Base-by-base conservation (phyloP, 2,113 vertebrate species). In the Monopterus albus region DNA sequence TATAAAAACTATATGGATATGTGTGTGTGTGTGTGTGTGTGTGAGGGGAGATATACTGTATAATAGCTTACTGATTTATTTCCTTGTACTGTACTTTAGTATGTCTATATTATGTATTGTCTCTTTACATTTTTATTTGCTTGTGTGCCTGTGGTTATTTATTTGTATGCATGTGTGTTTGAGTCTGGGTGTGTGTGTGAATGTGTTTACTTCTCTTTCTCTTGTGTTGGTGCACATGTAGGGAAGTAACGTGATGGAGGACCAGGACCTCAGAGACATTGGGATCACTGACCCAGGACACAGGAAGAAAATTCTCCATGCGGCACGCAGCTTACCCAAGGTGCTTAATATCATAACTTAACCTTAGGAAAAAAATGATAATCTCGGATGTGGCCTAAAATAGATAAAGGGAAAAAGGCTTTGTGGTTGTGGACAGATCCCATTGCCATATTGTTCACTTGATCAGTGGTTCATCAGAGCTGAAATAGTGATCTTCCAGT, bases 191-290 rank as follows among this genome's bases (percentile, higher is more conserved):
- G 60, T 70, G 72, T 70, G 72, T 73, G 83, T 83, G 81, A 71
- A 77, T 85, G 77, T 73, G 74, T 87, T 79, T 82, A 73, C 77
- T 55, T 29, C 58, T 35, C 35, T 46, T 81, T 84, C 8, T 53
- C 31, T 84, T 72, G 50, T 76, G 39, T 85, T 57, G 89, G 21
- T 85, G 64, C 64, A 53, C 47, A 50, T 42, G 2, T 86, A 99
- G 98, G 96, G 96, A 68, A 92, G 94, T 88, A 98, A 98, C 68
- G 96, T 98, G 87, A 97, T 99, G 97, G 98, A 99, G 79, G 98
- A 99, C 77, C 95, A 96, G 72, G 97, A 99, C 87, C 95, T 99
- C 50, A 91, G 95, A 85, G 98, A 99, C 68, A 95, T 99, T 0
- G 98, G 98, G 38, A 96, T 99, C 74, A 90, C 92, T 2, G 97